phyloP scores from a whole-genome alignment of 1,140 invertebrate genomes.

The Apis laboriosa region DNA sequence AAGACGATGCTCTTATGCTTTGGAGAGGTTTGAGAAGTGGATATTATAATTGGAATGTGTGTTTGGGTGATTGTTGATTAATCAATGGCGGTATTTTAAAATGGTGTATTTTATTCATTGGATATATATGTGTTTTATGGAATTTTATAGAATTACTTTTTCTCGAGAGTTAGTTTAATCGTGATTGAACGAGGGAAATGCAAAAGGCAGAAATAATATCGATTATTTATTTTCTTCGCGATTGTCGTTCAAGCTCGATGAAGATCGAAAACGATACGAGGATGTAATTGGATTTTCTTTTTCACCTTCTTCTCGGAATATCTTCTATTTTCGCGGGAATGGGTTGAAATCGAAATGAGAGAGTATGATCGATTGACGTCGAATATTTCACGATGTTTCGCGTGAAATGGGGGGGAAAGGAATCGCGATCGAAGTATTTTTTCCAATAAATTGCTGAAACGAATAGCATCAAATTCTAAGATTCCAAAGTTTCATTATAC shows the following conservation, averaged over 20 bases:
- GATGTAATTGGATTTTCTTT: slow-evolving; percentile 18
- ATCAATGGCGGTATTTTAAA: too few species aligned
- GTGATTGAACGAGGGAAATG: background rate
- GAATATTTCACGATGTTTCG: background rate
- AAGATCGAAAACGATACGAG: slow-evolving; percentile 18
- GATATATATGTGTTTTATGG: too few species aligned
- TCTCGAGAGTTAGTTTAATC: too few species aligned
- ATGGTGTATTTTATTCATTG: too few species aligned
- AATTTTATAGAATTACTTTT: too few species aligned
- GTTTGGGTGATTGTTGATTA: too few species aligned
- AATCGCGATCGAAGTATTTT: background rate
- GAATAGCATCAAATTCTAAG: too few species aligned
- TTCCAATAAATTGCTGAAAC: background rate
- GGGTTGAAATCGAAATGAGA: slow-evolving; percentile 1
- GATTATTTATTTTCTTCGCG: background rate
- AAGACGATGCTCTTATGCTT: background rate
- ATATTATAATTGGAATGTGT: too few species aligned
- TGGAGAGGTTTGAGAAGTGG: background rate
- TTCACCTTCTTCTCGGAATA: background rate
- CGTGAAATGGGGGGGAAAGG: background rate
- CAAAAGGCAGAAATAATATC: background rate
- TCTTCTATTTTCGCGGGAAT: background rate
- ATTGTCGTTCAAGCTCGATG: slow-evolving; percentile 3
- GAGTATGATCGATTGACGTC: slow-evolving; percentile 16
- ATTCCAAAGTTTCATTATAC: too few species aligned